A percentile compares a stretch with the other conserved stretches of the same genome.
Evolutionary conservation across 2,797 vertebrate genomes (phyloP).

Genomic region (Tokudaia tokunoshimensis): DNA sequence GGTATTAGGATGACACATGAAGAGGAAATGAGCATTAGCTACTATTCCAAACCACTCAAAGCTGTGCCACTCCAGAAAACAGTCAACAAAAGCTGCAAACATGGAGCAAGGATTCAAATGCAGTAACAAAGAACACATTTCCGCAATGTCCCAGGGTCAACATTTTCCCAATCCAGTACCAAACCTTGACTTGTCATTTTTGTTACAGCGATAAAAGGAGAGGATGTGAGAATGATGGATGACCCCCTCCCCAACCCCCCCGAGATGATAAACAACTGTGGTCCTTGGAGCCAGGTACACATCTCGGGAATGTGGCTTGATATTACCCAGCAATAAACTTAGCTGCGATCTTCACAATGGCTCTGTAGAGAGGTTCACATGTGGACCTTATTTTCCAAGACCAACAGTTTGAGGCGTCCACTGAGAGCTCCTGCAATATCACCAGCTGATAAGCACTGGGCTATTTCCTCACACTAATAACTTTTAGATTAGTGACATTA

Average conservation of each 20-base stretch:
- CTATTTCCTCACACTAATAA: constrained; percentile 55
- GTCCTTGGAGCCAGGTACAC: constrained; percentile 46
- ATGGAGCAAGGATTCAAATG: neutral
- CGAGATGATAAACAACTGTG: constrained; percentile 3
- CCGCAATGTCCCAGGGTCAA: constrained; percentile 34
- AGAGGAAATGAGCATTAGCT: constrained; percentile 15
- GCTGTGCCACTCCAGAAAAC: neutral
- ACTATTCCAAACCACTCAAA: constrained; percentile 12
- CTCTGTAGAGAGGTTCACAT: constrained; percentile 14
- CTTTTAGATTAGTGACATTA: constrained; percentile 73
- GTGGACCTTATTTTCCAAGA: constrained; percentile 62
- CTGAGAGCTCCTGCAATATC: constrained; percentile 59
- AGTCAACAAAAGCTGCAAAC: constrained; percentile 13
- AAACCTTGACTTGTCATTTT: constrained; percentile 63
- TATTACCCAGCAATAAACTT: constrained; percentile 43
- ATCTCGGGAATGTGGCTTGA: neutral
- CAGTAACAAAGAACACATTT: constrained; percentile 48
- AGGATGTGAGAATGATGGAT: neutral
- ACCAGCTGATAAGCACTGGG: constrained; percentile 62
- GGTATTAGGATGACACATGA: neutral
- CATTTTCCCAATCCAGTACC: constrained; percentile 22
- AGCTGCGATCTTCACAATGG: neutral
- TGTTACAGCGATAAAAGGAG: neutral
- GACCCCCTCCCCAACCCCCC: neutral
- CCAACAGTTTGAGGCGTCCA: neutral